Evolutionary conservation across 2,888 invertebrate species (phyloP).

Genomic region (Ganaspis brasiliensis): DNA sequence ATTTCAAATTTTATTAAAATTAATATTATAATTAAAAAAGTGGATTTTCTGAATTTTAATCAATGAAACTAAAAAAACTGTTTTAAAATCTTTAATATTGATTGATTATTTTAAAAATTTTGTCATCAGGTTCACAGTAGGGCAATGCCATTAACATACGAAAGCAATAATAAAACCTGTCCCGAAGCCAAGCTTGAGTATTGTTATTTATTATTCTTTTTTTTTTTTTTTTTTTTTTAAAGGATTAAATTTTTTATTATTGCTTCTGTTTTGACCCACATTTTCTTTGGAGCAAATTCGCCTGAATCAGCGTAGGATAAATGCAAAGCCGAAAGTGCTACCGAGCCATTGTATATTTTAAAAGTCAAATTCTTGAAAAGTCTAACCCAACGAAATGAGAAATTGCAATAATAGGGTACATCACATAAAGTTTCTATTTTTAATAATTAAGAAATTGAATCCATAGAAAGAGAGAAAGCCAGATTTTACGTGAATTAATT

Average conservation of each 20-base stretch:
- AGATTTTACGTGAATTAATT: slow-evolving; percentile 57
- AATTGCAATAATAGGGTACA: not conserved
- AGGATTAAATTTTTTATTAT: slow-evolving; percentile 50
- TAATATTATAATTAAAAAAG: too few relatives aligned
- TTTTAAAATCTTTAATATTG: not conserved
- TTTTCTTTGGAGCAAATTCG: slow-evolving; percentile 62
- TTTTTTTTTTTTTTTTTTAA: not conserved
- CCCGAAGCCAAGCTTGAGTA: slow-evolving; percentile 12
- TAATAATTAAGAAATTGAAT: slow-evolving; percentile 48
- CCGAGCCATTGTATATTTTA: slow-evolving; percentile 66
- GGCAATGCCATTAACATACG: slow-evolving; percentile 51
- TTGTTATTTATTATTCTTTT: too few relatives aligned
- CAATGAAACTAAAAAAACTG: too few relatives aligned
- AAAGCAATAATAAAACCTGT: slow-evolving; percentile 30
- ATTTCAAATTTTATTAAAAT: slow-evolving; percentile 49
- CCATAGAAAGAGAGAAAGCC: slow-evolving; percentile 61
- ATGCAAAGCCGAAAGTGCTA: slow-evolving; percentile 75
- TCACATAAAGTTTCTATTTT: slow-evolving; percentile 22
- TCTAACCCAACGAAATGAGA: slow-evolving; percentile 68
- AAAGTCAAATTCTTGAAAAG: slow-evolving; percentile 67
- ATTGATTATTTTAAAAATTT: slow-evolving; percentile 36
- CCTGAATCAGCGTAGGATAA: slow-evolving; percentile 70
- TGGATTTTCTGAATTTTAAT: too few relatives aligned
- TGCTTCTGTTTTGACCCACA: slow-evolving; percentile 65
- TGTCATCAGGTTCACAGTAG: slow-evolving; percentile 56